Conservation (phyloP, 2,797 vertebrate species). For the Chromis chromis region DNA sequence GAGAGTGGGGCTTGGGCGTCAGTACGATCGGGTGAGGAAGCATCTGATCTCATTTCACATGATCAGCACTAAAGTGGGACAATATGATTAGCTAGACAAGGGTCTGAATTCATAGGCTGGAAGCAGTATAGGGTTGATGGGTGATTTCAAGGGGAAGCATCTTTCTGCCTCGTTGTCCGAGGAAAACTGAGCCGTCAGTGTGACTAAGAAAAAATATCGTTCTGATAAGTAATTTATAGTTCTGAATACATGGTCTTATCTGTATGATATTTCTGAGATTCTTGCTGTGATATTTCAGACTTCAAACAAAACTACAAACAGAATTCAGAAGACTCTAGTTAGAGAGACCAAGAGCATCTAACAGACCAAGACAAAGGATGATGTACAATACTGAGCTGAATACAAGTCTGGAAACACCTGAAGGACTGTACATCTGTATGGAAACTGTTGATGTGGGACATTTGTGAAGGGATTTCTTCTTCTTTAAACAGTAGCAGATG, state of each 20-base stretch:
- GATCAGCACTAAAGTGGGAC: slow-evolving; percentile 76
- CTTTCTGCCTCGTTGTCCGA: neutral
- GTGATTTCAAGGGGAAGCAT: slow-evolving; percentile 35
- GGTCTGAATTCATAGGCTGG: slow-evolving; percentile 40
- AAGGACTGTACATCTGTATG: too few relatives aligned
- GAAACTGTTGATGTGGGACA: slow-evolving; percentile 4
- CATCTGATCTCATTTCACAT: slow-evolving; percentile 76
- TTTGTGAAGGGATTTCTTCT: slow-evolving; percentile 29
- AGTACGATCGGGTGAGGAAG: slow-evolving; percentile 56
- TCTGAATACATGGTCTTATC: neutral
- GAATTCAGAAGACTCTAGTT: neutral
- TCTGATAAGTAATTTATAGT: neutral
- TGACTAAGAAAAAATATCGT: neutral
- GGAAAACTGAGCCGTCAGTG: neutral
- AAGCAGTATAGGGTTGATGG: slow-evolving; percentile 16
- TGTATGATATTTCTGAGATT: neutral
- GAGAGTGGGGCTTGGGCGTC: slow-evolving; percentile 64
- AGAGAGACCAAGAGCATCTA: slow-evolving; percentile 1
- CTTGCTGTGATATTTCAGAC: slow-evolving; percentile 10
- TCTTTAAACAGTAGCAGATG: slow-evolving; percentile 15
- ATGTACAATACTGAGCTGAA: too few relatives aligned
- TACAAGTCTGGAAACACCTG: too few relatives aligned
- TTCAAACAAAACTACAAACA: slow-evolving; percentile 11
- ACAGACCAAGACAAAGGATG: neutral
- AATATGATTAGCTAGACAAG: slow-evolving; percentile 70